phyloP scores from a whole-genome alignment of 2,113 vertebrate species.

The Datnioides undecimradiatus region DNA sequence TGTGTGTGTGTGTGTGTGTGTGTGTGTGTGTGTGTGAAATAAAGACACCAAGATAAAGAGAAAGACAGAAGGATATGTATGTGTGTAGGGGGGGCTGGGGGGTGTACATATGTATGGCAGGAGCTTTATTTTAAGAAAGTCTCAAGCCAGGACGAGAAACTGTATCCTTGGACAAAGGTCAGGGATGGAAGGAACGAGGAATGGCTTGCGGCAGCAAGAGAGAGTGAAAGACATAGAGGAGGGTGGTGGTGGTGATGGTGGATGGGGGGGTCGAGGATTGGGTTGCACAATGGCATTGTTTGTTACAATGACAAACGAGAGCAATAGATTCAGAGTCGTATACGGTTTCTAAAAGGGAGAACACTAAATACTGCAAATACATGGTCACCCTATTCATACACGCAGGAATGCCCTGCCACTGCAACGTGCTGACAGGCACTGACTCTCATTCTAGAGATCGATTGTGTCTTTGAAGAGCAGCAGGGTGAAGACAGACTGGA shows the following conservation, averaged over 20 bases:
- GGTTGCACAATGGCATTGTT: slow-evolving; percentile 80
- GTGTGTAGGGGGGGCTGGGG: too few species aligned
- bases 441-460: slow-evolving; percentile 54
- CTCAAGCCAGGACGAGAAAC: slow-evolving; percentile 82
- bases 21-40: slow-evolving; percentile 1
- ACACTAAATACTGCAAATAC: slow-evolving; percentile 75
- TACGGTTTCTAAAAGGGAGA: slow-evolving; percentile 77
- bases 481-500: slow-evolving; percentile 58
- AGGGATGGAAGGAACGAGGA: slow-evolving; percentile 79
- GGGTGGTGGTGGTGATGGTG: background rate
- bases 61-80: slow-evolving; percentile 36
- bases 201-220: slow-evolving; percentile 65
- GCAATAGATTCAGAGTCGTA: slow-evolving; percentile 67
- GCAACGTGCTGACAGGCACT: slow-evolving; percentile 63
- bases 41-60: slow-evolving; percentile 40
- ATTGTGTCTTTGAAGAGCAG: slow-evolving; percentile 70
- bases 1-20: slow-evolving; percentile 17
- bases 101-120: slow-evolving; percentile 44
- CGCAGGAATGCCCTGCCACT: slow-evolving; percentile 63
- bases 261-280: slow-evolving; percentile 42
- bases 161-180: slow-evolving; percentile 84
- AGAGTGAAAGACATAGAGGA: slow-evolving; percentile 48
- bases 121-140: slow-evolving; percentile 85
- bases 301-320: slow-evolving; percentile 72
- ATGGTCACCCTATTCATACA: slow-evolving; percentile 70